These are phyloP conservation scores for Cuniculus paca DNA, from an alignment of 2,797 vertebrate species.

Conservation along the genomic window DNA sequence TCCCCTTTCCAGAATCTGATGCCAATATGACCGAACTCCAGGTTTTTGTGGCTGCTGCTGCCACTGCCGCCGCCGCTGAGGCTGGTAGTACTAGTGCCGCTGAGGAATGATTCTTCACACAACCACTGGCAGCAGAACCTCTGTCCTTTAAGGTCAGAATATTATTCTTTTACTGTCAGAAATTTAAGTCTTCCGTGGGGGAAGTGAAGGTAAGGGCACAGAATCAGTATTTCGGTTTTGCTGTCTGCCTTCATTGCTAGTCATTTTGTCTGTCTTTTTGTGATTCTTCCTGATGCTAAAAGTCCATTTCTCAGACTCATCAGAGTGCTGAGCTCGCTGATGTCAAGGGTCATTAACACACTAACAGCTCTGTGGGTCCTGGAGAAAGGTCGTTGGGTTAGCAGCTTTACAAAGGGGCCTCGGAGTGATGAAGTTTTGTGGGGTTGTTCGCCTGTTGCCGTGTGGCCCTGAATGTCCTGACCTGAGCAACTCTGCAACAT, in stretches of 20 bases:
- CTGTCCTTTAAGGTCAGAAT: conserved; percentile 61
- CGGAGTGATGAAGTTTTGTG: conserved; percentile 35
- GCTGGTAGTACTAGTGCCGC: not conserved
- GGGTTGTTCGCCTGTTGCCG: conserved; percentile 60
- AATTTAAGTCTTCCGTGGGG: conserved; percentile 63
- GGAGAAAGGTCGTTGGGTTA: not conserved
- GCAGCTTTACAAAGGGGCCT: conserved; percentile 33
- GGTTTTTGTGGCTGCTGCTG: conserved; percentile 41
- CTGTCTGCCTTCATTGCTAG: not conserved
- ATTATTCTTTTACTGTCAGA: conserved; percentile 65
- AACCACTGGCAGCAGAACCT: conserved; percentile 35
- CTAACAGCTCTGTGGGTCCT: not conserved
- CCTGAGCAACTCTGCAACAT: conserved; percentile 68
- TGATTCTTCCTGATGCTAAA: conserved; percentile 36
- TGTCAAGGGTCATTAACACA: not conserved
- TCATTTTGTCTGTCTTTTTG: not conserved
- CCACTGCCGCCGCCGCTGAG: not conserved
- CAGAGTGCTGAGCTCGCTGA: conserved; percentile 10
- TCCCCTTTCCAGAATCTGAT: conserved; percentile 78
- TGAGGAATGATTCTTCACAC: conserved; percentile 62
- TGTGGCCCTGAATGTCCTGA: conserved; percentile 64
- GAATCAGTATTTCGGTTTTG: not conserved
- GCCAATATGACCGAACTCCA: conserved; percentile 80
- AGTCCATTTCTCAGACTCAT: conserved; percentile 42
- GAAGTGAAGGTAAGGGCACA: not conserved